phyloP scores from a whole-genome alignment of 2,113 vertebrate genomes.

The Phycodurus eques region DNA sequence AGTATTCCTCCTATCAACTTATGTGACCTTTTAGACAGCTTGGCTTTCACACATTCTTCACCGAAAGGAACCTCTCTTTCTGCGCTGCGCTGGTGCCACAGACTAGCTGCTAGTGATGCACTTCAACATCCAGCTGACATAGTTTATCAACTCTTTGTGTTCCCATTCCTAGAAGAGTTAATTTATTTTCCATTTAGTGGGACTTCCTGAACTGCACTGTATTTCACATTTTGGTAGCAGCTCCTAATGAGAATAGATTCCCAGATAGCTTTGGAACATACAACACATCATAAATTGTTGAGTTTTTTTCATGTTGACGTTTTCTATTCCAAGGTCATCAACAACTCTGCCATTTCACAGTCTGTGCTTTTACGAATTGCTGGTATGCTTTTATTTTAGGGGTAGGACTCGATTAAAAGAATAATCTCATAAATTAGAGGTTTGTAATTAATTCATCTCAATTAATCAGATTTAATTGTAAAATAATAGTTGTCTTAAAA shows the following conservation, averaged over 20 bases:
- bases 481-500: neutral
- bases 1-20: constrained; percentile 1
- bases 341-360: constrained; percentile 6
- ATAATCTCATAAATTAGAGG: no score
- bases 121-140: neutral
- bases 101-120: constrained; percentile 18
- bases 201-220: constrained; percentile 33
- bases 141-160: no score
- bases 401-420: no score
- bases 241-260: constrained; percentile 47
- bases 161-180: no score
- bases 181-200: constrained; percentile 13
- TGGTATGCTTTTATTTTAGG: constrained; percentile 3
- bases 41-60: constrained; percentile 21
- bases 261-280: constrained; percentile 29
- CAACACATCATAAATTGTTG: constrained; percentile 33
- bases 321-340: constrained; percentile 23
- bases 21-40: constrained; percentile 1
- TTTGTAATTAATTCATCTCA: no score
- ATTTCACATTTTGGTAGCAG: constrained; percentile 31
- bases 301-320: constrained; percentile 21
- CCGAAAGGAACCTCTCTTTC: constrained; percentile 15
- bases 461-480: no score
- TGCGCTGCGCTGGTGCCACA: constrained; percentile 27
- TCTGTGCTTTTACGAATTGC: neutral